A percentile compares a stretch with the other conserved stretches of the same genome.
Conservation (phyloP, 2,113 vertebrate species). For the Ciconia boyciana region DNA sequence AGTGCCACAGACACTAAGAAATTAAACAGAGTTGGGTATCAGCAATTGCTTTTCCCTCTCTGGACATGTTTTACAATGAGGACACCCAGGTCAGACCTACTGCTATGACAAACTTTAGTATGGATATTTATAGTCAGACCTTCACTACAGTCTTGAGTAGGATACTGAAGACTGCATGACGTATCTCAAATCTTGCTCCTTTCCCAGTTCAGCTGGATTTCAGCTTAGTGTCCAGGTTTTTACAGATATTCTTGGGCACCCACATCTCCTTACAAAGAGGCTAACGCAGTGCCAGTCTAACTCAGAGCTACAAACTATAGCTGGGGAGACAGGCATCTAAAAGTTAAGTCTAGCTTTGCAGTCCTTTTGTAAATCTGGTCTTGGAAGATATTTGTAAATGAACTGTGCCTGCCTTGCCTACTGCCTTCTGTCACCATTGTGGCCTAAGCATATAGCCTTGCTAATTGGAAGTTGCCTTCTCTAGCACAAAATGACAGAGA, state of each 20-base stretch:
- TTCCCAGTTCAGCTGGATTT: neutral
- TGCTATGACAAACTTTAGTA: neutral
- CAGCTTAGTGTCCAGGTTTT: neutral
- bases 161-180: neutral
- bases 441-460: neutral
- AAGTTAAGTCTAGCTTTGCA: neutral
- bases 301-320: neutral
- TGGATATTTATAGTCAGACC: neutral
- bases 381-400: neutral
- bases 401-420: neutral
- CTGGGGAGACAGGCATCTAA: neutral
- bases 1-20: neutral
- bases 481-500: neutral
- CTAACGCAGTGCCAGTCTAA: fast-evolving
- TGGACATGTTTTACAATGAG: neutral
- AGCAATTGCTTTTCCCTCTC: neutral
- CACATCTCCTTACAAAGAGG: neutral
- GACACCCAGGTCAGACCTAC: neutral
- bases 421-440: neutral
- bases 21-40: neutral
- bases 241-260: neutral
- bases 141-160: neutral
- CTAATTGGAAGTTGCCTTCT: neutral
- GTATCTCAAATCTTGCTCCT: neutral
- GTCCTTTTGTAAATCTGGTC: neutral